A percentile compares a stretch with the other conserved stretches of the same genome.
phyloP scores from a whole-genome alignment of 2,113 vertebrate species.

The Vombatus ursinus region DNA sequence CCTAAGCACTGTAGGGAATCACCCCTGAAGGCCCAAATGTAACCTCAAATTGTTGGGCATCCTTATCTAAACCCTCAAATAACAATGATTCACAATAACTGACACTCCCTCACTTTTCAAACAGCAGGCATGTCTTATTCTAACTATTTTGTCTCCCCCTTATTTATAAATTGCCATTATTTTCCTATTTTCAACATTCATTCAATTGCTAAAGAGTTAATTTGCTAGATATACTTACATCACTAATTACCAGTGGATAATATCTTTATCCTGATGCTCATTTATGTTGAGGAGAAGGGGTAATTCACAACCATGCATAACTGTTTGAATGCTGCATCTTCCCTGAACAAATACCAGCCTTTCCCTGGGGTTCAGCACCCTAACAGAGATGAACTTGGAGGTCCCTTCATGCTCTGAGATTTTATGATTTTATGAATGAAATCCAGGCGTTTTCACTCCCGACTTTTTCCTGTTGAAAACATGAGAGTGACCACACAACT shows the following conservation, averaged over 20 bases:
- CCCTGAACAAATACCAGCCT: neutral
- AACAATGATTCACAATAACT: neutral
- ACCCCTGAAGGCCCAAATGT: no score
- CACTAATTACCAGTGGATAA: neutral
- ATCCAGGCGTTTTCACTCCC: neutral
- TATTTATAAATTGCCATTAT: neutral
- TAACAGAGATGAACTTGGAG: no score
- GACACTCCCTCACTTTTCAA: neutral
- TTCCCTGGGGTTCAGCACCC: neutral
- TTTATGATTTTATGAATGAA: neutral
- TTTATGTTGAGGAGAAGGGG: neutral
- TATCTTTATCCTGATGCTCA: neutral
- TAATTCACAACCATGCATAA: neutral
- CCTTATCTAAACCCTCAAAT: no score
- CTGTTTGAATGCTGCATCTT: neutral
- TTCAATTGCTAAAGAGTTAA: neutral
- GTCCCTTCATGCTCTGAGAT: neutral
- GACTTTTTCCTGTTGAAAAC: neutral
- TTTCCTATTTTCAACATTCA: neutral
- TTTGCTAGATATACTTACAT: neutral
- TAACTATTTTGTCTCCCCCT: neutral
- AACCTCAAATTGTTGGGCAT: no score
- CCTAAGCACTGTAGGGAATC: no score
- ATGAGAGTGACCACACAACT: neutral
- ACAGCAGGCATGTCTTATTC: neutral